Evolutionary conservation across 2,113 vertebrate species (phyloP).

Genomic region (Rattus rattus): DNA sequence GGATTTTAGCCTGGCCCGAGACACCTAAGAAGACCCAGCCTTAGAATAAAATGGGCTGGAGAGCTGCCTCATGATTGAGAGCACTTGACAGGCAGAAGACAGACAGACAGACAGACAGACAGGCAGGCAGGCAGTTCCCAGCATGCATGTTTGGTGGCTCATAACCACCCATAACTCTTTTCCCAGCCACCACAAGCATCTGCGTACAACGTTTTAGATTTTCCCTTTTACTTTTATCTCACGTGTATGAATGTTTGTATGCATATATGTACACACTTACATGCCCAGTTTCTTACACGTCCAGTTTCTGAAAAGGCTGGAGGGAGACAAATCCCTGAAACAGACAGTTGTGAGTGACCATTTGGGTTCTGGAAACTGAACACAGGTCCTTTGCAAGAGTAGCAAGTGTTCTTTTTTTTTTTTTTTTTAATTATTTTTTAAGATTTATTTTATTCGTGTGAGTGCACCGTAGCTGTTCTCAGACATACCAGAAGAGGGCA

Average conservation of each 20-base stretch:
- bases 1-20: neutral
- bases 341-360: neutral
- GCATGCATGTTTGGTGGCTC: neutral
- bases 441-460: too few relatives aligned
- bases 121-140: neutral
- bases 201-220: neutral
- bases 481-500: too few relatives aligned
- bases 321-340: neutral
- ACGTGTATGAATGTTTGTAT: neutral
- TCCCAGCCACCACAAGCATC: neutral
- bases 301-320: neutral
- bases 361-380: neutral
- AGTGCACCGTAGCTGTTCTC: too few relatives aligned
- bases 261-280: neutral
- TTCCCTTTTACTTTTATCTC: neutral
- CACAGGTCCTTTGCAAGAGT: neutral
- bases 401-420: too few relatives aligned
- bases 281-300: neutral
- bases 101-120: too few relatives aligned
- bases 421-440: too few relatives aligned
- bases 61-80: neutral
- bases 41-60: neutral
- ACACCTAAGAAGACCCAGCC: neutral
- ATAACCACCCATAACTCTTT: neutral
- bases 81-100: neutral